Evolutionary conservation across 2,888 invertebrate species (phyloP).

Genomic region (Ctenicera cuprea): DNA sequence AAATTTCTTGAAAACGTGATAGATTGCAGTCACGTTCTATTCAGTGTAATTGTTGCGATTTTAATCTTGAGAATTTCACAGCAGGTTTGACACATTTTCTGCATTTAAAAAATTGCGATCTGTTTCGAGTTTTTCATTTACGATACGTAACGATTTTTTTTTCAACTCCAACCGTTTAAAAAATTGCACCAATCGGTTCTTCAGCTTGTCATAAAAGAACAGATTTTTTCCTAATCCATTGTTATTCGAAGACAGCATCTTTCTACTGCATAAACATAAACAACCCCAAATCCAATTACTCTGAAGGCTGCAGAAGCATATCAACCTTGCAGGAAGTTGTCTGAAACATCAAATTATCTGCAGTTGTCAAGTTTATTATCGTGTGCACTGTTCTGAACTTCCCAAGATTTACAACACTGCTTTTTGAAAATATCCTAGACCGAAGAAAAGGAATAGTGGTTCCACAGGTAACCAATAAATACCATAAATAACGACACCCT

Average conservation of each 20-base stretch:
- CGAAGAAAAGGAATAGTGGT: constrained; percentile 8
- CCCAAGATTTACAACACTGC: constrained; percentile 36
- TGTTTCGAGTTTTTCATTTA: too few relatives aligned
- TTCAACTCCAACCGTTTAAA: too few relatives aligned
- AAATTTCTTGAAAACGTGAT: constrained; percentile 20
- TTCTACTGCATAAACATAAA: background rate
- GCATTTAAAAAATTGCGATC: too few relatives aligned
- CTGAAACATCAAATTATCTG: constrained; percentile 39
- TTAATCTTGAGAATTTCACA: constrained; percentile 31
- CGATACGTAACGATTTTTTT: too few relatives aligned
- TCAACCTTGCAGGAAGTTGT: constrained; percentile 21
- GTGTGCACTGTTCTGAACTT: constrained; percentile 5
- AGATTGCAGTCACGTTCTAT: constrained; percentile 34
- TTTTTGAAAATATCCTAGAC: constrained; percentile 26
- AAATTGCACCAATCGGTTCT: too few relatives aligned
- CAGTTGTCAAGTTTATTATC: constrained; percentile 49
- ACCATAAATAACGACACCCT: constrained; percentile 6
- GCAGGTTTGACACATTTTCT: constrained; percentile 15
- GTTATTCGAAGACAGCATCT: too few relatives aligned
- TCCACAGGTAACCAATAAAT: constrained; percentile 24
- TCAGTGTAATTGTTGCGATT: constrained; percentile 21
- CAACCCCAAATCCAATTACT: constrained; percentile 1
- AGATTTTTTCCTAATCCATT: background rate
- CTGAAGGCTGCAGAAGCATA: background rate
- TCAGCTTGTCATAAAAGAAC: too few relatives aligned